A percentile compares a stretch with the other conserved stretches of the same genome.
These are phyloP conservation scores for Ochotona curzoniae DNA, from an alignment of 2,113 vertebrate genomes.

Conservation along the genomic window DNA sequence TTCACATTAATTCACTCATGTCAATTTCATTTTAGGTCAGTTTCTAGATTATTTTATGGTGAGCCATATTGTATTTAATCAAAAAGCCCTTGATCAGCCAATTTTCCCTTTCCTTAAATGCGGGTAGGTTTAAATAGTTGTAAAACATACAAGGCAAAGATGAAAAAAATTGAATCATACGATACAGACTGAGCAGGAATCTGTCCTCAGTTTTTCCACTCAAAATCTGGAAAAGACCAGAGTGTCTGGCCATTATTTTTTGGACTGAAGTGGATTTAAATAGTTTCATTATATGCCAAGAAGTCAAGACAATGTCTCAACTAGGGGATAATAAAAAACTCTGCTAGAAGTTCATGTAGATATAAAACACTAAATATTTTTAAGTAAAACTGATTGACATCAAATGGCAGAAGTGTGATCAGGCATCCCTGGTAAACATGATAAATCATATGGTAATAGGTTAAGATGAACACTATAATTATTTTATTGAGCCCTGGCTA, in stretches of 20 bases:
- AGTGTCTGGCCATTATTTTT: conserved; percentile 40
- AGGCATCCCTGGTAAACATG: not conserved
- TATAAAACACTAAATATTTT: not conserved
- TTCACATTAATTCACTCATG: not conserved
- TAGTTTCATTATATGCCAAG: conserved; percentile 24
- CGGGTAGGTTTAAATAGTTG: conserved; percentile 36
- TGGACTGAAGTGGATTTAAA: not conserved
- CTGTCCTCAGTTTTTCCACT: not conserved
- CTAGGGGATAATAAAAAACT: not conserved
- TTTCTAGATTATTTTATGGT: not conserved
- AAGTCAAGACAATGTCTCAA: conserved; percentile 46
- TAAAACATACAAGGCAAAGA: conserved; percentile 16
- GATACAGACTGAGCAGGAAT: not conserved
- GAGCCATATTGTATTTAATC: not conserved
- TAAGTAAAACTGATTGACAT: not conserved
- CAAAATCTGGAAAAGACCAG: not conserved
- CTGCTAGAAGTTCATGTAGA: not conserved
- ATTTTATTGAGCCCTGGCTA: not conserved
- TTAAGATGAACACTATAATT: not conserved
- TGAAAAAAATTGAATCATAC: not conserved
- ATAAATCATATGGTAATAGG: not conserved
- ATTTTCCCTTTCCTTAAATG: conserved; percentile 13
- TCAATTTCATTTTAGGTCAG: not conserved
- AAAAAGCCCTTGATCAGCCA: not conserved
- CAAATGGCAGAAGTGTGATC: not conserved